Evolutionary conservation across 2,113 vertebrate species (phyloP), one percentile per base, ranked within the genome.

Genomic region (Mola mola): DNA sequence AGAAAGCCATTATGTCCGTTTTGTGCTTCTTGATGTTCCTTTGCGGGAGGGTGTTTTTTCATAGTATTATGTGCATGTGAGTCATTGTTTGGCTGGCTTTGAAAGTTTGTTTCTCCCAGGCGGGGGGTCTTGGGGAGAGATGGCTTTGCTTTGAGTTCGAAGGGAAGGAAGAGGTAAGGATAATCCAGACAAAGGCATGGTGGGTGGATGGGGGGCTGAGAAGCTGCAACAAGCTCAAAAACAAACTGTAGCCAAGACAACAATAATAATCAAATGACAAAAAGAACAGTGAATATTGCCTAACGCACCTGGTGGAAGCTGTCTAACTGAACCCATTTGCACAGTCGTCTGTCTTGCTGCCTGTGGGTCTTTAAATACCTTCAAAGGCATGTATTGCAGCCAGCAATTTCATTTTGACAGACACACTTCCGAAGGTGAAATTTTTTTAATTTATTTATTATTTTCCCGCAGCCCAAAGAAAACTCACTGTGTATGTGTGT

Each of bases 331-430:
- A 55, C 56, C 51, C 53, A 26, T 21, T 19, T 21, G 13, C 59
- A 71, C 63, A n/a, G n/a, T 72, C 50, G 31, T 37, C 26, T 5
- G 22, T 66, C 66, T 66, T 40, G 63, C 55, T 75, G 72, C 76
- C 69, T 74, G 74, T 72, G 68, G 66, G 80, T 59, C 83, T 86
- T 83, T 74, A 83, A 85, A 80, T 85, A 78, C 75, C 78, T 87
- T 87, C 79, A 87, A 83, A 87, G 81, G 67, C 66, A 67, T 79
- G 75, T 83, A 86, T 83, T 83, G 68, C 78, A 82, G 78, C 51
- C 69, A 31, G 78, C 86, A 75, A 84, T 83, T 87, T 88, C 65
- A 66, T 84, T 84, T 84, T 89, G 83, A 89, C 78, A 83, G 86
- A 82, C 76, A 67, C 65, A 81, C 80, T 82, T 83, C 76, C 67